Percentiles rank a stretch among this genome's conserved stretches.
These are phyloP conservation scores for Ceyx melanurus DNA, from an alignment of 2,113 vertebrate species.

Conservation along the genomic window DNA sequence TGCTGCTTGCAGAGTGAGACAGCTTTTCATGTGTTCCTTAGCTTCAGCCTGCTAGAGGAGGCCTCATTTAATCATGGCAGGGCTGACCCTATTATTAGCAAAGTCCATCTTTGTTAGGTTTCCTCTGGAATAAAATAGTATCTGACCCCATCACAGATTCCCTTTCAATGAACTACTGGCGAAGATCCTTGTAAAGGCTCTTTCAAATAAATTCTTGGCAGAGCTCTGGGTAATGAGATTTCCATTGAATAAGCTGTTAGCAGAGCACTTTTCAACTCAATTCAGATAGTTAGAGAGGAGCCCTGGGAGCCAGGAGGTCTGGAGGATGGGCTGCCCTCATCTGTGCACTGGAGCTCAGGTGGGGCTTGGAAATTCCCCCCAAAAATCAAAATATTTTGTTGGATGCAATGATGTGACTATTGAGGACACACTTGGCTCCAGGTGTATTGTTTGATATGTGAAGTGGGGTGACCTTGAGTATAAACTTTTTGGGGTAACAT, in stretches of 20 bases:
- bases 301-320: background rate
- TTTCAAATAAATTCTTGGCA: conserved; percentile 40
- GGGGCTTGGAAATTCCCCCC: background rate
- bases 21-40: background rate
- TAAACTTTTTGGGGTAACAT: background rate
- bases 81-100: background rate
- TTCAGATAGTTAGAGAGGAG: background rate
- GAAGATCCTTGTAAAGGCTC: background rate
- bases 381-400: background rate
- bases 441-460: background rate
- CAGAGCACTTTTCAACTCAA: conserved; percentile 27
- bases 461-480: background rate
- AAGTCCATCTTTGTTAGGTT: conserved; percentile 18
- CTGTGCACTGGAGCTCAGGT: background rate
- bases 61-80: background rate
- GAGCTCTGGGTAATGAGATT: conserved; percentile 46
- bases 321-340: background rate
- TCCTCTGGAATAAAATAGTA: conserved; percentile 15
- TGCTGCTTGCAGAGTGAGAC: background rate
- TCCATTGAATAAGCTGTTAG: conserved; percentile 57
- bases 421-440: background rate
- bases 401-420: accelerated
- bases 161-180: conserved; percentile 12
- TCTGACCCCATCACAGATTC: conserved; percentile 12
- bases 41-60: background rate